Base-by-base conservation (phyloP, 2,797 vertebrate species). In the Sebastes flavidus region DNA sequence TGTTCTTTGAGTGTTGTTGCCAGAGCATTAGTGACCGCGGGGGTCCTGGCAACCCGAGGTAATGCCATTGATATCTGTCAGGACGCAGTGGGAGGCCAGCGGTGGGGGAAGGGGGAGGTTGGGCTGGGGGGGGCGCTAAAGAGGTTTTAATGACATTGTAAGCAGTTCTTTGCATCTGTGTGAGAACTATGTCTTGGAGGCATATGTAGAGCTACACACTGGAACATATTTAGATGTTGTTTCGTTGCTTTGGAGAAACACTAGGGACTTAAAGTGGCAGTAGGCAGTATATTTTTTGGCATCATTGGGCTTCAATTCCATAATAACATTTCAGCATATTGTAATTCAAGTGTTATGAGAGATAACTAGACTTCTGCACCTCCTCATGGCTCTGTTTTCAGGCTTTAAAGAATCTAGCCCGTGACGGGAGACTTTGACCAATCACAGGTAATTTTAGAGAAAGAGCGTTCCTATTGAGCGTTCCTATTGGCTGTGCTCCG, bases 111-210 rank as follows among this genome's bases (percentile, higher is more conserved):
- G 27, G 46, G 52, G 73, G 38, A 6, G 13, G 38, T 14, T 14
- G 38, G 38, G 38, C 38, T 5, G 13, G 55, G 68, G 27, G 42
- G 76, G 55, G 70, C 18, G n/a, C 84, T 94, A 94, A 95, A 90
- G 93, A 95, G 91, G 55, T 89, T 94, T 94, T 95, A 94, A 95
- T 94, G 94, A 93, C 87, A 81, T 89, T 84, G 81, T 84, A 75
- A 85, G 74, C 68, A 77, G 77, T 75, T 87, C n/a, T 84, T 80
- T 75, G 70, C 65, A 86, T 86, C 72, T 63, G 34, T 58, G 79
- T 63, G 27, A 46, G 30, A 75, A 70, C 54, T 62, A 36, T 70
- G 38, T 84, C 82, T 81, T 10, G 12, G 42, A 82, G 87, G 82
- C 78, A 90, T 30, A 55, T 82, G 74, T 49, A 32, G 59, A 80